Percentiles rank a stretch among this genome's conserved stretches.
phyloP scores from a whole-genome alignment of 2,797 vertebrate genomes.

The Protonibea diacanthus region DNA sequence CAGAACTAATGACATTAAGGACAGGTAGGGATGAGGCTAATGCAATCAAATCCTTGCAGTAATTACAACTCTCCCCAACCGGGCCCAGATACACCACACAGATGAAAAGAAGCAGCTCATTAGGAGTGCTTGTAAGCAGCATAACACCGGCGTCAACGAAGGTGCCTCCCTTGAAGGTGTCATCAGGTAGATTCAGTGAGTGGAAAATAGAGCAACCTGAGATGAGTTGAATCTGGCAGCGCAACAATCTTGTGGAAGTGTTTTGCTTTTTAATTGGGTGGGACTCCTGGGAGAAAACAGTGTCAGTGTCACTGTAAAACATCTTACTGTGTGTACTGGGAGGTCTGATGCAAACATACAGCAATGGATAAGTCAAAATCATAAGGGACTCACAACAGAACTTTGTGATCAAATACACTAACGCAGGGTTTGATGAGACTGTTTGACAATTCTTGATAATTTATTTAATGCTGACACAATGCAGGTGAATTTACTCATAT shows the following conservation, averaged over 20 bases:
- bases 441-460: background rate
- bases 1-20: slow-evolving; percentile 71
- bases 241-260: background rate
- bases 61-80: slow-evolving; percentile 55
- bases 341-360: background rate
- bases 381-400: background rate
- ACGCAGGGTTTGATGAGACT: background rate
- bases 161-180: background rate
- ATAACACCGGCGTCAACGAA: background rate
- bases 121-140: slow-evolving; percentile 23
- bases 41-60: slow-evolving; percentile 63
- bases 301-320: background rate
- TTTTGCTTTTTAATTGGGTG: background rate
- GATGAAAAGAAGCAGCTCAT: slow-evolving; percentile 48
- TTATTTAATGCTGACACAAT: background rate
- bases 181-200: slow-evolving; percentile 10
- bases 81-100: background rate
- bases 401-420: background rate
- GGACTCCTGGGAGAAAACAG: background rate
- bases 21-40: slow-evolving; percentile 65
- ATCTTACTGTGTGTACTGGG: background rate
- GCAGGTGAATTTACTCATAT: background rate
- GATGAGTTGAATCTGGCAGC: background rate
- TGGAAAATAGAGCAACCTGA: background rate
- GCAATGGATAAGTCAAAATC: background rate